Percentiles rank a stretch among this genome's conserved stretches.
Conservation (phyloP, 2,888 invertebrate species). For the Pocota personata region DNA sequence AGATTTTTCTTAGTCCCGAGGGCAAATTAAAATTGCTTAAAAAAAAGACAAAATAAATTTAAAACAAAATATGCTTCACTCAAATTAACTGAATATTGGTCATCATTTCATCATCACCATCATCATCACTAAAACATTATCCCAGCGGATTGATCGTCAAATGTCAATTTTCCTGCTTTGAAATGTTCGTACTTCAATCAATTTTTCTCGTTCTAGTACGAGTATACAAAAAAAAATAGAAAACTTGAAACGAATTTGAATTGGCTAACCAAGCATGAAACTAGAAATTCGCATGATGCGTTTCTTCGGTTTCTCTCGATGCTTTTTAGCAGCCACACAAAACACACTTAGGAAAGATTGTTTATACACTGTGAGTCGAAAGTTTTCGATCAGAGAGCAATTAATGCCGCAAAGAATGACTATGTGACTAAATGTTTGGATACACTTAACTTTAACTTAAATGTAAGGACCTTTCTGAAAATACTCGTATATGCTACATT, state of each 20-base stretch:
- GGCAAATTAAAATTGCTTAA: background rate
- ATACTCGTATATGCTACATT: too few species aligned
- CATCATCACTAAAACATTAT: slow-evolving; percentile 4
- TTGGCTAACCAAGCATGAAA: slow-evolving; percentile 58
- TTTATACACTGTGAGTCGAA: background rate
- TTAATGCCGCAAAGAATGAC: too few species aligned
- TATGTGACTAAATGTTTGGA: too few species aligned
- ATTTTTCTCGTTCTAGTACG: slow-evolving; percentile 3
- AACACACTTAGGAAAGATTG: background rate
- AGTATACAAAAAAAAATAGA: background rate
- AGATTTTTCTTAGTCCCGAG: background rate
- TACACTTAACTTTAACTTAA: too few species aligned
- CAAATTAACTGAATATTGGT: background rate
- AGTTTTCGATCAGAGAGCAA: background rate
- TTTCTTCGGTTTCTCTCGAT: slow-evolving; percentile 27
- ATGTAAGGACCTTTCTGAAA: too few species aligned
- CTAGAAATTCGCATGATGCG: slow-evolving; percentile 61
- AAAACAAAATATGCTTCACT: background rate
- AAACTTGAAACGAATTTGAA: slow-evolving; percentile 53
- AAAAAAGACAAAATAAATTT: background rate
- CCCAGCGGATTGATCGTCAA: slow-evolving; percentile 39
- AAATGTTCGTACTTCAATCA: slow-evolving; percentile 50
- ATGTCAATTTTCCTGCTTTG: slow-evolving; percentile 42
- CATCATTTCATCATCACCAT: slow-evolving; percentile 16
- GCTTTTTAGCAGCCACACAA: slow-evolving; percentile 8